Base-by-base conservation (phyloP, 2,888 invertebrate species). In the Eurois occulta region DNA sequence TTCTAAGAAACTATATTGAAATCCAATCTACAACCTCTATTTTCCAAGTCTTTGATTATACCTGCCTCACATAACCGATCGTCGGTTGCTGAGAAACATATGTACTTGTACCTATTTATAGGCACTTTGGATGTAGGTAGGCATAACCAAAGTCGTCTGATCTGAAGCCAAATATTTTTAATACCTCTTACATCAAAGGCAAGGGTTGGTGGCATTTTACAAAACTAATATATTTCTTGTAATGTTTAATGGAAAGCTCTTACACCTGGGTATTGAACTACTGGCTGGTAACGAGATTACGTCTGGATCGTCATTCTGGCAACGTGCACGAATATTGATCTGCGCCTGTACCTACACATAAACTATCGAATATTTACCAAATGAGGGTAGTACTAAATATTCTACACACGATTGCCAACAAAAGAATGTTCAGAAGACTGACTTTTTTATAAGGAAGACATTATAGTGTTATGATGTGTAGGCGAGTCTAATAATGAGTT, bases 241-340 rank as follows among this genome's bases (percentile, higher is more conserved):
- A 66, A 70, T 60, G n/a, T 62, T 48, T 32, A n/a, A 64, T 67
- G 52, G 66, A 67, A 80, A 70, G 32, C 35, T 21, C 38, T 58
- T 58, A 69, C 67, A 81, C 77, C 72, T 75, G 69, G 41, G 67
- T 77, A 76, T 79, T 65, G n/a, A 41, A 65, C 65, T 41, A n/a
- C 28, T 66, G 77, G 72, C 76, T 75, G 70, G 72, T 78, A 81
- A 78, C 76, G 71, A 83, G 78, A 77, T 85, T 80, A 87, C 70
- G 52, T n/a, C 75, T 88, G 74, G 83, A 81, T 83, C 78, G 64
- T 85, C 81, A 87, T 84, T 84, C 87, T 71, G 67, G 69, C 68
- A 83, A 73, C 80, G 81, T 81, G 67, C 78, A 83, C 69, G 88
- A 88, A 88, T 87, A 87, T 88, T 90, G 86, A 89, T 87, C 87